Conservation (phyloP, 2,888 invertebrate species). For the Dolichopus griseipennis region DNA sequence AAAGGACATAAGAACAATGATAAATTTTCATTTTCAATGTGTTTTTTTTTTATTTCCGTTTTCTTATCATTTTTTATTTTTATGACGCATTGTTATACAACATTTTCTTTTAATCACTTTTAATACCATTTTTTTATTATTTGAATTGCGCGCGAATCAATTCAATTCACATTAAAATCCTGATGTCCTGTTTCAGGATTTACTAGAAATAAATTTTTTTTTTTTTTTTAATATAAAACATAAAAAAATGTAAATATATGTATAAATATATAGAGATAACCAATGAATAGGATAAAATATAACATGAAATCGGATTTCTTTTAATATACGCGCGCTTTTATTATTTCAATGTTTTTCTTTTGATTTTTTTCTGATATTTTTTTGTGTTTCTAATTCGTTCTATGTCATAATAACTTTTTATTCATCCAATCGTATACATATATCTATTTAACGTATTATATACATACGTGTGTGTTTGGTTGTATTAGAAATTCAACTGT, state of each 20-base stretch:
- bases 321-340: too few species aligned
- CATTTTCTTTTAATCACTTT: neutral
- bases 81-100: neutral
- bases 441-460: neutral
- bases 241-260: neutral
- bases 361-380: too few species aligned
- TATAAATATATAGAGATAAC: neutral
- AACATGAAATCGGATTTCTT: neutral
- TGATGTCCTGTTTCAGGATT: constrained; percentile 3
- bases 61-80: too few species aligned
- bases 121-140: neutral
- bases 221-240: neutral
- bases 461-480: too few species aligned
- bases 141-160: neutral
- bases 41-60: neutral
- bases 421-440: neutral
- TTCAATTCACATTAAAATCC: neutral
- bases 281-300: neutral
- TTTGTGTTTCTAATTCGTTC: too few species aligned
- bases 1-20: too few species aligned
- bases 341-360: too few species aligned
- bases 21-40: neutral
- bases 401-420: too few species aligned
- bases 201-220: neutral
- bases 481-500: too few species aligned